Evolutionary conservation across 2,888 invertebrate genomes (phyloP).

Genomic region (Tenthredo scrophulariae): DNA sequence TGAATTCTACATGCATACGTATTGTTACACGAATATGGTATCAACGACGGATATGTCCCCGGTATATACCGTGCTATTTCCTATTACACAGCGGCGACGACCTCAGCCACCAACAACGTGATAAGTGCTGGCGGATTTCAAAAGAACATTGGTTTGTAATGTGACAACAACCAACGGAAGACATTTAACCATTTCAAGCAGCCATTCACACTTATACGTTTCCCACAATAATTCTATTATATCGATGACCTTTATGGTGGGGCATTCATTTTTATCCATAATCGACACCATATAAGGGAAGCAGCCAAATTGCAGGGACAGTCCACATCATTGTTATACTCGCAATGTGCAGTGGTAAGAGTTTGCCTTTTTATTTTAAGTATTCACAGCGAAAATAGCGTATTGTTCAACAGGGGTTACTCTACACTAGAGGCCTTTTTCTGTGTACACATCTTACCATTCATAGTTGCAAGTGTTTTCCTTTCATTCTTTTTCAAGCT

Average conservation of each 20-base stretch:
- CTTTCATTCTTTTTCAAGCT: not conserved
- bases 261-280: not conserved
- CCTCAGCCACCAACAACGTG: not conserved
- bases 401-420: not conserved
- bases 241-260: not conserved
- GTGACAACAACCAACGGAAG: not conserved
- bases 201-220: not conserved
- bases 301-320: not conserved
- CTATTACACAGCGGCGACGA: not conserved
- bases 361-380: not conserved
- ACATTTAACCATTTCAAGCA: not conserved
- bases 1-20: not conserved
- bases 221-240: not conserved
- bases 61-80: not conserved
- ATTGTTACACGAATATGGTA: not conserved
- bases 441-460: slow-evolving; percentile 12
- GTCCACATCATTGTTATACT: not conserved
- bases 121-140: not conserved
- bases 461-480: slow-evolving; percentile 1
- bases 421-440: not conserved
- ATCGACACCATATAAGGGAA: not conserved
- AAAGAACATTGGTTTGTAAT: not conserved
- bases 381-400: not conserved
- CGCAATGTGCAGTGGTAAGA: not conserved
- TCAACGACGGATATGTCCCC: not conserved